Base-by-base conservation (phyloP, 2,888 invertebrate genomes). In the Dryocosmus kuriphilus region DNA sequence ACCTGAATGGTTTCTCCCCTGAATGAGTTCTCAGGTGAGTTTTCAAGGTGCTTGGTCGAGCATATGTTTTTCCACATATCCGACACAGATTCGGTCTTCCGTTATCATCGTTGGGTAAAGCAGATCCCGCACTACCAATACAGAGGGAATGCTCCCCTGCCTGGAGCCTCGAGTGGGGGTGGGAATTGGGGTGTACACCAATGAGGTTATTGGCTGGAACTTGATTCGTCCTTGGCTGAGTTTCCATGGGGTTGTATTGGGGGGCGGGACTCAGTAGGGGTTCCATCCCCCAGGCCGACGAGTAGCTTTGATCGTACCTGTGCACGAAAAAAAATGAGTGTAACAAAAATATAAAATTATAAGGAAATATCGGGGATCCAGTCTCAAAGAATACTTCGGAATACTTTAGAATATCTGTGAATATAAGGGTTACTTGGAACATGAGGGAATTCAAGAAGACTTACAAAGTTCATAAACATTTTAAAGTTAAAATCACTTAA, bases 11-110 rank as follows among this genome's bases (percentile, higher is more conserved):
- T 86, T 98, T 95, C 91, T 99, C 99, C 0, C 99, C 99, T 4
- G 97, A 97, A 92, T 99, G 99, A 0, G 99, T 99, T 76, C 99
- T 93, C 77, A 99, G 94, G 92, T 99, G 99, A 0, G 99, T 99
- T 93, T 99, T 99, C 81, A 99, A 93, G 0, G 99, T 99, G 92
- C 98, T 98, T 0, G 99, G 99, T 5, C 99, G 93, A 0, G 99
- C 99, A 92, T 99, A 98, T 0, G 98, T 98, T 93, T 99, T 99
- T 85, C 98, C 98, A 90, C 98, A 99, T 82, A 98, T 97, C 38
- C 98, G 94, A 89, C 98, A 99, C 57, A 98, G 94, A 92, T 98
- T 98, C 0, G 97, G 96, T 88, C 96, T 95, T 81, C 95, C 94
- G 85, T 96, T 96, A 83, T 96, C 96, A n/a, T 95, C 96, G 51